These are phyloP conservation scores for Hypolimnas misippus DNA, from an alignment of 2,888 invertebrate genomes.

Conservation along the genomic window DNA sequence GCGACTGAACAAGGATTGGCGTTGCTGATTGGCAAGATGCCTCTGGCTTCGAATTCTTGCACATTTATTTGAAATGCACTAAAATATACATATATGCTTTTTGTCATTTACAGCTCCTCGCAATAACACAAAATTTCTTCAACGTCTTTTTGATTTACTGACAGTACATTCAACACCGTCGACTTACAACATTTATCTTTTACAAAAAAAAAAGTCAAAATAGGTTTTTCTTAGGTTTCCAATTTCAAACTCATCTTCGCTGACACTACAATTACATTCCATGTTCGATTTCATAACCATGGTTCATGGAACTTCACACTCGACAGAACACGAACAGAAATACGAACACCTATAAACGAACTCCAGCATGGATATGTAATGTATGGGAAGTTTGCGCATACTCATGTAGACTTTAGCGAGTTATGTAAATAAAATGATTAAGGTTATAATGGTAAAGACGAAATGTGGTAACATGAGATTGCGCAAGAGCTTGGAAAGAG, in stretches of 20 bases:
- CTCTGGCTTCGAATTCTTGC: slow-evolving; percentile 76
- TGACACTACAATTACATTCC: slow-evolving; percentile 57
- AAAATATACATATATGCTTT: slow-evolving; percentile 40
- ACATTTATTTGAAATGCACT: slow-evolving; percentile 50
- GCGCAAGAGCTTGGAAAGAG: slow-evolving; percentile 67
- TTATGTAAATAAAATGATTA: slow-evolving; percentile 7
- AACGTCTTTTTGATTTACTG: slow-evolving; percentile 29
- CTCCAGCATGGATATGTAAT: slow-evolving; percentile 78
- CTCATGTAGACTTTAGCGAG: slow-evolving; percentile 80
- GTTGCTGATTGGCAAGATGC: slow-evolving; percentile 53
- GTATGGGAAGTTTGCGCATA: slow-evolving; percentile 77
- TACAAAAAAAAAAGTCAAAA: slow-evolving; percentile 52
- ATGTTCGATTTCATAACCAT: slow-evolving; percentile 46
- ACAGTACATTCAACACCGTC: slow-evolving; percentile 32
- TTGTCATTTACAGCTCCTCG: slow-evolving; percentile 43
- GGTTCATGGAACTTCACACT: slow-evolving; percentile 59
- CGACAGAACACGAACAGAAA: slow-evolving; percentile 49
- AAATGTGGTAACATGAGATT: slow-evolving; percentile 69
- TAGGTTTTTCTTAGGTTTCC: slow-evolving; percentile 71
- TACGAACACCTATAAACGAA: slow-evolving; percentile 52
- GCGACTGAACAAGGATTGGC: slow-evolving; percentile 14
- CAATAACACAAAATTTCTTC: slow-evolving; percentile 35
- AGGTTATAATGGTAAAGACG: slow-evolving; percentile 24
- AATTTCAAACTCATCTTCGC: slow-evolving; percentile 60
- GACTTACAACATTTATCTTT: slow-evolving; percentile 19